Percentiles rank a stretch among this genome's conserved stretches.
phyloP scores from a whole-genome alignment of 2,113 vertebrate species.

The Toxostoma redivivum region DNA sequence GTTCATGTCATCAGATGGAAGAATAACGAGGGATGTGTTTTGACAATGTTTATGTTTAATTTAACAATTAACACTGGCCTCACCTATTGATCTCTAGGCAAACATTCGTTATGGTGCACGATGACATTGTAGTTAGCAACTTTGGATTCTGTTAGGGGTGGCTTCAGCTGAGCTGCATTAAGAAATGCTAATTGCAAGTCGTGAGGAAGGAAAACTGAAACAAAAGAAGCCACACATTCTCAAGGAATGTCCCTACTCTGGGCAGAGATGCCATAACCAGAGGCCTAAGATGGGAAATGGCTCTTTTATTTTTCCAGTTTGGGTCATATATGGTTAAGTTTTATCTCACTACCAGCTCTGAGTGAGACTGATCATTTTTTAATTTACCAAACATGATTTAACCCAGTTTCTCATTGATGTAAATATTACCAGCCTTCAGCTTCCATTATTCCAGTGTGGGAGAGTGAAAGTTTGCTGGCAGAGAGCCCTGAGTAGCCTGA shows the following conservation, averaged over 20 bases:
- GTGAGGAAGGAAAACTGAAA: slow-evolving; percentile 6
- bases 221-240: not conserved
- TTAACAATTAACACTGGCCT: slow-evolving; percentile 48
- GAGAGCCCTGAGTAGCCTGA: not conserved
- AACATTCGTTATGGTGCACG: slow-evolving; percentile 5
- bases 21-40: slow-evolving; percentile 35
- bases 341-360: not conserved
- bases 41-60: slow-evolving; percentile 55
- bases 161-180: slow-evolving; percentile 27
- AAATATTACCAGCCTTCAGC: not conserved
- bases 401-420: not conserved
- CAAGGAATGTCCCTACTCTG: not conserved
- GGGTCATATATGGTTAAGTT: not conserved
- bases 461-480: not conserved
- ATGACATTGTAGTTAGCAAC: slow-evolving; percentile 49
- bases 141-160: not conserved
- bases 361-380: not conserved
- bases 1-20: slow-evolving; percentile 36
- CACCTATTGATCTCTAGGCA: slow-evolving; percentile 58
- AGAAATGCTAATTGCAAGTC: slow-evolving; percentile 38
- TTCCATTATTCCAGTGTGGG: not conserved
- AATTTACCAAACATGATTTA: not conserved
- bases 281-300: not conserved
- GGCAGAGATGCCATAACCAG: not conserved
- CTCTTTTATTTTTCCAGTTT: not conserved